Percentiles rank a stretch among this genome's conserved stretches.
These are phyloP conservation scores for Marmota monax DNA, from an alignment of 2,113 vertebrate genomes.

Conservation along the genomic window DNA sequence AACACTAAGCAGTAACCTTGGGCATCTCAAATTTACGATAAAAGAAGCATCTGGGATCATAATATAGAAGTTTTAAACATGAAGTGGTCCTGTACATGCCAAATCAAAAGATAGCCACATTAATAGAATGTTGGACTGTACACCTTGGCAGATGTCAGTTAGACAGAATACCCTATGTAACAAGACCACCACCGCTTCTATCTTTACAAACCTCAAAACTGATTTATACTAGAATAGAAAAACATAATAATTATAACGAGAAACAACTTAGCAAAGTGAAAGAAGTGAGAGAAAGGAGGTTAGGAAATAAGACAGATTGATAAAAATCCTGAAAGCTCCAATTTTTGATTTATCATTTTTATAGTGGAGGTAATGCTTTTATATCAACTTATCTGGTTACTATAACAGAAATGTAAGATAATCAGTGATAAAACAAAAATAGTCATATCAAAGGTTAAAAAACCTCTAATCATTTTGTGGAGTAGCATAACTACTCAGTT, in stretches of 20 bases:
- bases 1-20: background rate
- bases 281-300: no score
- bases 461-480: background rate
- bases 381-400: background rate
- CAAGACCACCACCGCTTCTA: background rate
- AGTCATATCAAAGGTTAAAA: background rate
- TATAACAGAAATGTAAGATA: slow-evolving; percentile 1
- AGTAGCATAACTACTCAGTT: background rate
- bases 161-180: background rate
- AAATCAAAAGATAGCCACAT: background rate
- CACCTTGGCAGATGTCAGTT: background rate
- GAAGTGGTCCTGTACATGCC: background rate
- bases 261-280: background rate
- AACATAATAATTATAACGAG: background rate
- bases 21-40: background rate
- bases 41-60: background rate
- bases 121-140: background rate
- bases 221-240: background rate
- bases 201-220: background rate
- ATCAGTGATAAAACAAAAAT: background rate
- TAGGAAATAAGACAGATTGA: background rate
- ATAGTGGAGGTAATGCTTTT: background rate
- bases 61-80: background rate
- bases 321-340: background rate
- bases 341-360: background rate